phyloP scores from a whole-genome alignment of 2,888 invertebrate genomes.

The Zaprionus obscuricornis region DNA sequence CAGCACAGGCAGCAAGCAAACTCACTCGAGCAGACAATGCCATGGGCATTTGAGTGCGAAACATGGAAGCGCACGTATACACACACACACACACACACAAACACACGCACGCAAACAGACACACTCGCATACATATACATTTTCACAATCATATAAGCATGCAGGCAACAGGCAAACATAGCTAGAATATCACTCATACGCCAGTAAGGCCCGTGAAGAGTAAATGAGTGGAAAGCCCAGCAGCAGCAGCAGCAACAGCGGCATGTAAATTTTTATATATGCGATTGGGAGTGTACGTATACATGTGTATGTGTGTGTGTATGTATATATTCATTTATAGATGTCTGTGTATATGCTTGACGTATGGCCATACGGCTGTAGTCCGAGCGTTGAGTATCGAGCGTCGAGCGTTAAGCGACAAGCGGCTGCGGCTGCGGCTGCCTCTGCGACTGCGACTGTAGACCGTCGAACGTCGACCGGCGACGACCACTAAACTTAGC shows the following conservation, averaged over 20 bases:
- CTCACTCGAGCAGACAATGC: conserved; percentile 69
- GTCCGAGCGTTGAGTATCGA: too few species aligned
- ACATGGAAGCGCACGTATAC: conserved; percentile 34
- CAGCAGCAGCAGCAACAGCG: conserved; percentile 2
- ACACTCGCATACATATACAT: not conserved
- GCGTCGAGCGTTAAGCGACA: conserved; percentile 36
- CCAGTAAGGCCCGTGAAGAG: conserved; percentile 51
- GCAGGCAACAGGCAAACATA: not conserved
- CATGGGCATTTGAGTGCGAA: conserved; percentile 70
- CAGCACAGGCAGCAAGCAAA: conserved; percentile 66
- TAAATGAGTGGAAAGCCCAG: conserved; percentile 62
- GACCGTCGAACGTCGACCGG: conserved; percentile 37
- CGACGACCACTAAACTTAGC: conserved; percentile 69
- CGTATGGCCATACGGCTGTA: conserved; percentile 23
- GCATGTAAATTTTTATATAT: too few species aligned
- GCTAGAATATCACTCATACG: conserved; percentile 71
- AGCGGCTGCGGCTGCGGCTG: too few species aligned
- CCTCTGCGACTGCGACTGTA: too few species aligned
- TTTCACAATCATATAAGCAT: not conserved
- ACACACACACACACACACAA: conserved; percentile 12
- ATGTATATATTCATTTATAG: conserved; percentile 10
- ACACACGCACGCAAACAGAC: conserved; percentile 2
- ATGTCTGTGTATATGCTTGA: conserved; percentile 9
- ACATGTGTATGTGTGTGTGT: conserved; percentile 29
- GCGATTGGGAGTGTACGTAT: conserved; percentile 8